Evolutionary conservation across 1,140 invertebrate genomes (phyloP).

Genomic region (Drosophila equinoxialis): DNA sequence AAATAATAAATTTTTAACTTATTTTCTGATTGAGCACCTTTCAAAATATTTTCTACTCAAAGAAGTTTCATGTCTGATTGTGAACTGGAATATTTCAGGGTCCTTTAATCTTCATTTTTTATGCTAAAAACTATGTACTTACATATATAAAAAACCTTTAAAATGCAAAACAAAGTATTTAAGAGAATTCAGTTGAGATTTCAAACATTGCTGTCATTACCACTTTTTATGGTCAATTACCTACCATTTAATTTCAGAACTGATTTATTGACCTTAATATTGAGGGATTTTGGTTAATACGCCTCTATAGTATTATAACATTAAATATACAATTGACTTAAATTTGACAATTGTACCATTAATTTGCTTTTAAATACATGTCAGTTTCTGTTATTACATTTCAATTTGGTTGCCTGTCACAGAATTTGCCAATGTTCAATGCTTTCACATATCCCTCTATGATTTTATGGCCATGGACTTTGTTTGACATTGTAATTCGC

Average conservation of each 20-base stretch:
- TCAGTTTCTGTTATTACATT: conserved; percentile 10
- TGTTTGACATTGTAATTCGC: conserved; percentile 48
- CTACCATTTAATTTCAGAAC: background rate
- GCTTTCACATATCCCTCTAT: background rate
- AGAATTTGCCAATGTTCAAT: background rate
- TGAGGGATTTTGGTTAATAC: background rate
- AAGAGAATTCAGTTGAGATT: no score
- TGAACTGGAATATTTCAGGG: no score
- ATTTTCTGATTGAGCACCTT: no score
- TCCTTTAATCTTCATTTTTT: no score
- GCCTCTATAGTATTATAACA: background rate
- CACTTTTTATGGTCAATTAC: background rate
- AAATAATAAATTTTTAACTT: no score
- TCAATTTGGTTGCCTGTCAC: conserved; percentile 11
- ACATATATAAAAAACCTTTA: no score
- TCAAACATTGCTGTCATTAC: background rate
- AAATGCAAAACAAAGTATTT: no score
- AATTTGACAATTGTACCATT: conserved; percentile 18
- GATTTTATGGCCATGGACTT: conserved; percentile 23
- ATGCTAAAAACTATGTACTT: no score
- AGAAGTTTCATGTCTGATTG: no score
- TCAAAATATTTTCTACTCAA: no score
- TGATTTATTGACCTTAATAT: conserved; percentile 1
- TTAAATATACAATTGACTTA: background rate
- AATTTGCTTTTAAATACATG: conserved; percentile 20